Conservation (phyloP, 2,113 vertebrate genomes). For the Illadopsis cleaveri region DNA sequence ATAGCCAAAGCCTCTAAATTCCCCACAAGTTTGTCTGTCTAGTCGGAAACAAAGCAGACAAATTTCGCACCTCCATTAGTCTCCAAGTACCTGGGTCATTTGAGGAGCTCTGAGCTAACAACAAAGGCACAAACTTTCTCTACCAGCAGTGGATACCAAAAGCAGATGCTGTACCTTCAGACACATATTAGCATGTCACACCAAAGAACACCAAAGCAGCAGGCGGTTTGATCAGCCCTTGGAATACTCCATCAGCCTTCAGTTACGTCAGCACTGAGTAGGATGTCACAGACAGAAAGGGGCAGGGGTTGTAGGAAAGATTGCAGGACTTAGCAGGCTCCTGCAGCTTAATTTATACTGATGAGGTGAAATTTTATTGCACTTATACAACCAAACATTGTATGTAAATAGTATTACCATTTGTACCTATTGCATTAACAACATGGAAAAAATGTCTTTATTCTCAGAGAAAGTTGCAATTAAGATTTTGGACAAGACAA, state of each 20-base stretch:
- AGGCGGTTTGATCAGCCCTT: neutral
- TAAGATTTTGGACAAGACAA: conserved; percentile 97
- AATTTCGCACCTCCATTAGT: neutral
- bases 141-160: neutral
- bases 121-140: accelerated
- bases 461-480: conserved; percentile 95
- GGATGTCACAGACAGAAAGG: accelerated
- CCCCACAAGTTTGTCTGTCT: neutral
- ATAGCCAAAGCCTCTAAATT: neutral
- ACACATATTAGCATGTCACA: accelerated
- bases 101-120: neutral
- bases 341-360: conserved; percentile 12
- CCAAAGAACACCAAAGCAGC: neutral
- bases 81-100: neutral
- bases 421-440: neutral
- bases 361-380: conserved; percentile 36
- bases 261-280: neutral
- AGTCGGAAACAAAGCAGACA: neutral
- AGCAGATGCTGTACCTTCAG: neutral
- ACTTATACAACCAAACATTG: neutral
- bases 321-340: neutral
- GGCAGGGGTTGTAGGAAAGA: neutral
- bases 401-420: neutral
- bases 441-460: neutral
- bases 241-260: neutral